Base-by-base conservation (phyloP, 2,888 invertebrate genomes). In the Dichetophora obliterata region DNA sequence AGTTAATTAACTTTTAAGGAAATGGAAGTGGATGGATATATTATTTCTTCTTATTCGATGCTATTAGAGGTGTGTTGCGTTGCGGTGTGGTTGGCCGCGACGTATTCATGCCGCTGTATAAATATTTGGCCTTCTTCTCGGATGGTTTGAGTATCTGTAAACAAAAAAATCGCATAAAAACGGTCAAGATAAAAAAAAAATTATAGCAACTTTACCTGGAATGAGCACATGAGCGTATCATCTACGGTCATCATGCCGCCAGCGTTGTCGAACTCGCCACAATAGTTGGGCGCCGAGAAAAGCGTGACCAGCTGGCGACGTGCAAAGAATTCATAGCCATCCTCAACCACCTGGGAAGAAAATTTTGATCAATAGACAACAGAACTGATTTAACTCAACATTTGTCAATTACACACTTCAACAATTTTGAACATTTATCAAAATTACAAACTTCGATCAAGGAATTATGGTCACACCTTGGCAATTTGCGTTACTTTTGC, bases 191-290 rank as follows among this genome's bases (percentile, higher is more conserved):
- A 2, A 37, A 37, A 9, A n/a, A 37, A 50, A 50, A 50, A 50
- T 50, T 16, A 9, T 0, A 31, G 2, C 11, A 24, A 16, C 50
- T 84, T 31, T 88, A 98, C 98, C 95, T 99, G 99, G 92, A 99
- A 99, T 83, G 98, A 98, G 92, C 99, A 99, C 98, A 99, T 98
- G 73, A 99, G 92, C 79, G 98, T 96, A 89, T 99, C 98, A 89
- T 99, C 99, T 48, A 99, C 99, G 79, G 96, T 97, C 99, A 99
- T 99, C 98, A 99, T 99, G 79, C 98, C 99, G 75, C 99, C 99
- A 72, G 99, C 98, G 89, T 99, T 99, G 90, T 98, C 98, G 87
- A 98, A 98, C 90, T 98, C 97, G n/a, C 98, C 97, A 89, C 97
- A 98, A 89, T 97, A 97, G 90, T 98, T 98, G 37, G 98, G 98